Percentiles rank a stretch among this genome's conserved stretches.
Conservation (phyloP, 2,888 invertebrate species). For the Chaetoderma sp. region DNA sequence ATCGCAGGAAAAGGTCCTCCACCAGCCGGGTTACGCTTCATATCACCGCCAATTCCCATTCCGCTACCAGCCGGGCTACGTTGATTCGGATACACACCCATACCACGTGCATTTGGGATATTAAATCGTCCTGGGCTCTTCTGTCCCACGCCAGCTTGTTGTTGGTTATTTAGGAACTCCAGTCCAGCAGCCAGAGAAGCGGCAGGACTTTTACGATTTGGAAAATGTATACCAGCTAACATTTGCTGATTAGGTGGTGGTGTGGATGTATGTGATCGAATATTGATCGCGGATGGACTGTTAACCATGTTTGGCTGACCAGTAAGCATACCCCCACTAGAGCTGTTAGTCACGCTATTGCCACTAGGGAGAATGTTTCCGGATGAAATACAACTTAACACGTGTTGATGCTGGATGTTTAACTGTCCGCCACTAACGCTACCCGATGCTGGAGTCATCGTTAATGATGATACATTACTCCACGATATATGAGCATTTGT, state of each 20-base stretch:
- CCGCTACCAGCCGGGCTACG: constrained; percentile 44
- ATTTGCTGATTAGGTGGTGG: too few relatives aligned
- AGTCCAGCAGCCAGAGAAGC: too few relatives aligned
- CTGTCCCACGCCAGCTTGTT: constrained; percentile 50
- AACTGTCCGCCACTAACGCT: background rate
- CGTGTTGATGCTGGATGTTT: too few relatives aligned
- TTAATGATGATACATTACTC: constrained; percentile 1
- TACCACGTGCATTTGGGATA: constrained; percentile 36
- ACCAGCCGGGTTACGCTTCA: background rate
- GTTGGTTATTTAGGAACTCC: too few relatives aligned
- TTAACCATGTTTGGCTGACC: background rate
- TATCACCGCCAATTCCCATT: background rate
- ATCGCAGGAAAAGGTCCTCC: background rate
- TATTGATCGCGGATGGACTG: too few relatives aligned
- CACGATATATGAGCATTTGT: constrained; percentile 23
- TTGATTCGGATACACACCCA: constrained; percentile 38
- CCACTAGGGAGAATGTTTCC: too few relatives aligned
- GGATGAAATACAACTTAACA: too few relatives aligned
- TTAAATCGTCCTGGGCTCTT: constrained; percentile 52
- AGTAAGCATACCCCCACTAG: too few relatives aligned
- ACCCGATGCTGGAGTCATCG: background rate
- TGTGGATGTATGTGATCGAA: too few relatives aligned
- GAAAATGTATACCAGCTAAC: too few relatives aligned
- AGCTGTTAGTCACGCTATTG: too few relatives aligned
- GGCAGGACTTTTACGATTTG: too few relatives aligned